Conservation (phyloP, 2,797 vertebrate species). For the Coregonus ussuriensis region DNA sequence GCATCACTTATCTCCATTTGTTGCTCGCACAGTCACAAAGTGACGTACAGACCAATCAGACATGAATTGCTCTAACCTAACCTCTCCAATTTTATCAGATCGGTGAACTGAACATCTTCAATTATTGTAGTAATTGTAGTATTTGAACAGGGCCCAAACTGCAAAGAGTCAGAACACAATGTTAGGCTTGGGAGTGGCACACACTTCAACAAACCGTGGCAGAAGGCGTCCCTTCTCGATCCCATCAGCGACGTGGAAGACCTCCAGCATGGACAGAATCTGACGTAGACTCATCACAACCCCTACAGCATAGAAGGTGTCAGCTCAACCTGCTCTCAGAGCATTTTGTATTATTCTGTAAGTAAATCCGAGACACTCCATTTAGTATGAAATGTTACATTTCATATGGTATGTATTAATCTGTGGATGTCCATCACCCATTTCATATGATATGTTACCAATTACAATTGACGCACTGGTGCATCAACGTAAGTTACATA, state of each 20-base stretch:
- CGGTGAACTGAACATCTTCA: neutral
- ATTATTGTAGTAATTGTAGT: neutral
- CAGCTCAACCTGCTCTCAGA: slow-evolving; percentile 56
- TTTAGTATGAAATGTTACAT: no score
- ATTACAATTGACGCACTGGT: no score
- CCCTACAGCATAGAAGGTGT: slow-evolving; percentile 90
- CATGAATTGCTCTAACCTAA: neutral
- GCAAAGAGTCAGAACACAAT: neutral
- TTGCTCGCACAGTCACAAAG: neutral
- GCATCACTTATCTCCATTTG: neutral
- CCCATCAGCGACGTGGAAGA: slow-evolving; percentile 85
- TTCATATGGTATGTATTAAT: no score
- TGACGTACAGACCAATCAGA: neutral
- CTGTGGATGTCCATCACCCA: no score
- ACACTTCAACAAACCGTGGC: slow-evolving; percentile 86
- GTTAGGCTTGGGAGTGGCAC: slow-evolving; percentile 14
- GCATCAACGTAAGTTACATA: no score
- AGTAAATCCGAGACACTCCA: no score
- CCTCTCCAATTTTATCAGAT: neutral
- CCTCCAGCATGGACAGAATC: slow-evolving; percentile 84
- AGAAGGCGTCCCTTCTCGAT: slow-evolving; percentile 82
- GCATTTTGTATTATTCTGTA: no score
- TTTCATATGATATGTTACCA: no score
- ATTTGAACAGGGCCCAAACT: neutral
- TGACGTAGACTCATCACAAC: slow-evolving; percentile 90